Base-by-base conservation (phyloP, 2,797 vertebrate genomes). In the Xiphophorus birchmanni region DNA sequence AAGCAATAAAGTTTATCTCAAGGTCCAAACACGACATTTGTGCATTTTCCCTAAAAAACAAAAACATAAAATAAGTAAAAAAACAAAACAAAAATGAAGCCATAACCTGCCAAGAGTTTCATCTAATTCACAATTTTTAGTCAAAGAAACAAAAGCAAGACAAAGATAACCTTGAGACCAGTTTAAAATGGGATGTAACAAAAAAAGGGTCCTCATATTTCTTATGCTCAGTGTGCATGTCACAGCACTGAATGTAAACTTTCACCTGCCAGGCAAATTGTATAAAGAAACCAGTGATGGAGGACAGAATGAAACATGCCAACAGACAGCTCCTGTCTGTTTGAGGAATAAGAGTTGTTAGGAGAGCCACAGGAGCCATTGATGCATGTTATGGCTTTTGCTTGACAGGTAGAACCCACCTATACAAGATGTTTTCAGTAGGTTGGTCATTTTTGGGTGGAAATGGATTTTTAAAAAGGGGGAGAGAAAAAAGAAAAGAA, bases 331-430 rank as follows among this genome's bases (percentile, higher is more conserved):
- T 83, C 79, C 77, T 10, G 78, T 84, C 85, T 81, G 80, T 88
- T 84, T 83, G 88, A 88, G 77, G 84, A 82, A 84, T 79, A 82
- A 5, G 58, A 89, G 79, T 80, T 81, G 89, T 90, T 89, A 87
- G 87, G 84, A 85, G 82, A 86, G 83, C 82, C 10, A 69, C 80
- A n/a, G 76, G 84, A 91, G 75, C 82, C 67, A 84, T 82, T 82
- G 86, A 82, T 83, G 90, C 90, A 83, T 83, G 85, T 89, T 90
- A 92, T 89, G 81, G 86, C 81, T 88, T 92, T 84, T 83, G 85
- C 78, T 78, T 74, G 77, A 82, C 76, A 87, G 83, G 84, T 73
- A 82, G 67, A 58, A 6, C 35, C 18, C 74, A 21, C 82, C 83
- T 84, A 77, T 35, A 71, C 18, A 4, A 45, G 67, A 81, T 73